Conservation (phyloP, 2,113 vertebrate species). For the cattle (Bos taurus) region ARS-UCD2.0 NC_037330.1:41272001-41272500, state of each 20-base stretch:
- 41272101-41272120: constrained; percentile 71
- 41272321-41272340: background rate
- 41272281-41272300: constrained; percentile 84
- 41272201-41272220: constrained; percentile 87
- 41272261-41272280: constrained; percentile 89
- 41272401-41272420: background rate
- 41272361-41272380: background rate
- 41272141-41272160: constrained; percentile 72
- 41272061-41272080: constrained; percentile 48
- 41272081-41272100: constrained; percentile 65
- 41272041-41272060: constrained; percentile 27
- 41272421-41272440: background rate
- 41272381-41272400: background rate
- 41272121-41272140: constrained; percentile 75
- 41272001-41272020: constrained; percentile 83
- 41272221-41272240: constrained; percentile 84
- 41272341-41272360: background rate
- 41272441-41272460: constrained; percentile 17
- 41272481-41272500: constrained; percentile 44
- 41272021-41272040: constrained; percentile 75
- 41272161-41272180: constrained; percentile 67
- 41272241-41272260: constrained; percentile 87
- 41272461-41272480: background rate
- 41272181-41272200: constrained; percentile 54
- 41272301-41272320: constrained; percentile 47